Evolutionary conservation across 2,888 invertebrate genomes (phyloP).

Genomic region (Andrena fulva): DNA sequence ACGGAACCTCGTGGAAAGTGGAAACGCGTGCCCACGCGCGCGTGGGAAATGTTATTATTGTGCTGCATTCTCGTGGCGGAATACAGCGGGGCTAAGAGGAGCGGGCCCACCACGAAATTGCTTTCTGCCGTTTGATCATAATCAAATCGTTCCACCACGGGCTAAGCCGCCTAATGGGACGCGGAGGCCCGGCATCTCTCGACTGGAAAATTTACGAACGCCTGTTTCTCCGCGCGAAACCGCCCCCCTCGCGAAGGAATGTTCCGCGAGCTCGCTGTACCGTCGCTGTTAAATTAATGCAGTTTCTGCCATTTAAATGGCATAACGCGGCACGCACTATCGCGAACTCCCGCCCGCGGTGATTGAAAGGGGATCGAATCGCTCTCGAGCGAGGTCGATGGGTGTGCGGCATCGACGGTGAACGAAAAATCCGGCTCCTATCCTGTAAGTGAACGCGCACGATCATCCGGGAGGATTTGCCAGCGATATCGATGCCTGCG

Average conservation of each 20-base stretch:
- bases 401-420: neutral
- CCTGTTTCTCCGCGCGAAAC: constrained; percentile 56
- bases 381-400: neutral
- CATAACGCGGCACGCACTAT: constrained; percentile 39
- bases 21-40: neutral
- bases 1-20: neutral
- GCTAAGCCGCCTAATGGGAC: constrained; percentile 73
- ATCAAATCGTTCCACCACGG: constrained; percentile 74
- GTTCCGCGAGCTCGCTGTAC: constrained; percentile 39
- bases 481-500: neutral
- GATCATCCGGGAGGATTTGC: neutral
- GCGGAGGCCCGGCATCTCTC: constrained; percentile 66
- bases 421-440: constrained; percentile 6
- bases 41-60: constrained; percentile 56
- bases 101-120: constrained; percentile 70
- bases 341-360: neutral
- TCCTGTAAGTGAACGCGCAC: neutral
- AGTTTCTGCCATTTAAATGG: constrained; percentile 62
- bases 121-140: constrained; percentile 75
- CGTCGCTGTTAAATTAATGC: constrained; percentile 63
- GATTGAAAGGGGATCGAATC: constrained; percentile 29
- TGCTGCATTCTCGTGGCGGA: constrained; percentile 63
- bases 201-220: constrained; percentile 73
- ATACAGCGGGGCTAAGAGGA: constrained; percentile 62
- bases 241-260: constrained; percentile 69